A percentile compares a stretch with the other conserved stretches of the same genome.
Evolutionary conservation across 2,113 vertebrate genomes (phyloP).

Genomic region (Anolis sagrei): DNA sequence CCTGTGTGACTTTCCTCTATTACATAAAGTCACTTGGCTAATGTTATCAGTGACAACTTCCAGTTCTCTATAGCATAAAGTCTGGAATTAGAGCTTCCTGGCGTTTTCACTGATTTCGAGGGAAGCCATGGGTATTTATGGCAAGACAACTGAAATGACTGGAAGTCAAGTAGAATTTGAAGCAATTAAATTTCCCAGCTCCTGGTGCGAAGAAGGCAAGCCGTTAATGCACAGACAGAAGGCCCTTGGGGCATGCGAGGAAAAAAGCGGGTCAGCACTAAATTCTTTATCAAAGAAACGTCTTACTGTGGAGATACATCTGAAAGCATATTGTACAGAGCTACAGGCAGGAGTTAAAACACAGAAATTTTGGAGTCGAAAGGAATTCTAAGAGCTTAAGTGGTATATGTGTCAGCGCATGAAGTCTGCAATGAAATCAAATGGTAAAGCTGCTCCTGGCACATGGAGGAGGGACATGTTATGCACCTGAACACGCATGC

Average conservation of each 20-base stretch:
- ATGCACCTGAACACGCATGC: background rate
- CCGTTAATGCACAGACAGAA: background rate
- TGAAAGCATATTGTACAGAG: conserved; percentile 5
- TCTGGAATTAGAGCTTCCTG: background rate
- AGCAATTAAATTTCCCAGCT: conserved; percentile 6
- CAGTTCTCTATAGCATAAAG: no score
- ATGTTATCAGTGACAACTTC: background rate
- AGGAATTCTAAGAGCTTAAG: conserved; percentile 46
- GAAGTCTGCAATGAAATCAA: background rate
- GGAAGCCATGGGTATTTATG: background rate
- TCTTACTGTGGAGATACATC: conserved; percentile 10
- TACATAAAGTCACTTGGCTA: background rate
- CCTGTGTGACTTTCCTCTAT: background rate
- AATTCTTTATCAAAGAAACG: conserved; percentile 34
- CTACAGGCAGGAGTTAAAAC: background rate
- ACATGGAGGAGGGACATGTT: background rate
- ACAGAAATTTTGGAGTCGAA: conserved; percentile 43
- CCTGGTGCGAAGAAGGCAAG: conserved; percentile 13
- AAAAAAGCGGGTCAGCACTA: background rate
- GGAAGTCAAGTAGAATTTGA: background rate
- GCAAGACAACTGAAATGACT: conserved; percentile 1
- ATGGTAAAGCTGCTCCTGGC: background rate
- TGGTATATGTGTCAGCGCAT: conserved; percentile 1
- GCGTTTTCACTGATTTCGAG: background rate
- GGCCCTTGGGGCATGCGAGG: background rate